phyloP scores from a whole-genome alignment of 1,140 invertebrate species.

The Pseudomyrmex dendroicus region DNA sequence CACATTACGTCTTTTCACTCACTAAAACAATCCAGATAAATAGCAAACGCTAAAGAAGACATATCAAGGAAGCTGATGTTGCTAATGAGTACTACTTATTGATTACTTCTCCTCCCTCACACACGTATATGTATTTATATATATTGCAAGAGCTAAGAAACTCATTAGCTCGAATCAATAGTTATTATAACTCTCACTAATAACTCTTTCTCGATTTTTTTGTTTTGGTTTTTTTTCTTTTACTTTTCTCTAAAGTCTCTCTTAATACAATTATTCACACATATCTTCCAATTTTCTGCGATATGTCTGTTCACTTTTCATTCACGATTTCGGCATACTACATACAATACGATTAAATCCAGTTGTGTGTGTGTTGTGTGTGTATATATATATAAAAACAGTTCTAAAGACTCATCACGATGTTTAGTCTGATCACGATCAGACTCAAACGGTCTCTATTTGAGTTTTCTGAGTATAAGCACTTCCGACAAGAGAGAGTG shows the following conservation, averaged over 20 bases:
- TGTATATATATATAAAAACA: constrained; percentile 1
- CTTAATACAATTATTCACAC: constrained; percentile 68
- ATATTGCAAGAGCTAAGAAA: constrained; percentile 62
- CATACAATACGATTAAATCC: constrained; percentile 73
- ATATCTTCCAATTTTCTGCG: constrained; percentile 65
- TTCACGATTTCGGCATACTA: constrained; percentile 69
- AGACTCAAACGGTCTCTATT: constrained; percentile 58
- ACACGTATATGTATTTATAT: constrained; percentile 18
- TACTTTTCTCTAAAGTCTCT: constrained; percentile 62
- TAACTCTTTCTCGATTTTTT: constrained; percentile 45
- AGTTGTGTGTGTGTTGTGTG: no score
- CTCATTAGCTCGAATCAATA: constrained; percentile 49
- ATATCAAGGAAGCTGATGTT: constrained; percentile 79
- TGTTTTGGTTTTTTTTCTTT: background rate
- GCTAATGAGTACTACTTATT: constrained; percentile 72
- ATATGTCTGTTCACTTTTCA: constrained; percentile 73
- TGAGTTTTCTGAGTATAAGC: constrained; percentile 48
- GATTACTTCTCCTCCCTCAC: constrained; percentile 60
- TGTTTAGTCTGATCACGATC: constrained; percentile 60
- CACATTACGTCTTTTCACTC: constrained; percentile 75
- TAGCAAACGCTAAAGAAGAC: constrained; percentile 82
- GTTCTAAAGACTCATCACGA: constrained; percentile 66
- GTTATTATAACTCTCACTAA: constrained; percentile 67
- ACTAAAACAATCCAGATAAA: constrained; percentile 80
- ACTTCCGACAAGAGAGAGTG: constrained; percentile 53